phyloP scores from a whole-genome alignment of 2,113 vertebrate genomes.

The Sorex fumeus region DNA sequence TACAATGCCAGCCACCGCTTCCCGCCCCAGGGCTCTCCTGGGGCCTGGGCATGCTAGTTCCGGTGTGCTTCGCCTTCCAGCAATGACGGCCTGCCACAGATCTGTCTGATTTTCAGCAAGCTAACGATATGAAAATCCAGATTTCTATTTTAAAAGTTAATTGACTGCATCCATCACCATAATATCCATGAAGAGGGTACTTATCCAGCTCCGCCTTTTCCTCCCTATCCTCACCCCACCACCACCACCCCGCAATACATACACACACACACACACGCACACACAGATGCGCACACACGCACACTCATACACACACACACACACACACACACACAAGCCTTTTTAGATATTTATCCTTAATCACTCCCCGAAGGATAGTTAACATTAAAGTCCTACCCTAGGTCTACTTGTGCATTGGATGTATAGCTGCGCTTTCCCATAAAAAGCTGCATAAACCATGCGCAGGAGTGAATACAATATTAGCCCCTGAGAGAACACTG shows the following conservation, averaged over 20 bases:
- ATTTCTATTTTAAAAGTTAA: constrained; percentile 46
- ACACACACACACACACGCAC: too few species aligned
- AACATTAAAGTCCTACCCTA: background rate
- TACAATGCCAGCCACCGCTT: background rate
- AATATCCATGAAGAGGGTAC: background rate
- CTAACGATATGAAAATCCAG: background rate
- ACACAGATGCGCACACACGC: too few species aligned
- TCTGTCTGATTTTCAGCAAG: background rate
- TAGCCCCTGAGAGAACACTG: too few species aligned
- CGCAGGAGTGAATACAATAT: background rate
- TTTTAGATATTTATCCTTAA: background rate
- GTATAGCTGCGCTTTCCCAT: background rate
- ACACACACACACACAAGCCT: background rate
- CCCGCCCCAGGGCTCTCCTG: background rate
- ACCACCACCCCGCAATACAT: too few species aligned
- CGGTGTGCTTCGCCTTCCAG: background rate
- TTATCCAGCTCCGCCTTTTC: background rate
- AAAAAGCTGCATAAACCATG: background rate
- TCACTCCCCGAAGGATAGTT: background rate
- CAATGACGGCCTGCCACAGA: background rate
- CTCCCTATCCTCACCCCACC: background rate
- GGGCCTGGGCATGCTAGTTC: rapidly evolving
- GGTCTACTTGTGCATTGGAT: background rate
- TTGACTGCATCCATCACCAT: background rate
- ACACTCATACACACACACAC: too few species aligned